Evolutionary conservation across 92 coral and sea anemone genomes (phyloP).

Genomic region (Parazoanthus swiftii): DNA sequence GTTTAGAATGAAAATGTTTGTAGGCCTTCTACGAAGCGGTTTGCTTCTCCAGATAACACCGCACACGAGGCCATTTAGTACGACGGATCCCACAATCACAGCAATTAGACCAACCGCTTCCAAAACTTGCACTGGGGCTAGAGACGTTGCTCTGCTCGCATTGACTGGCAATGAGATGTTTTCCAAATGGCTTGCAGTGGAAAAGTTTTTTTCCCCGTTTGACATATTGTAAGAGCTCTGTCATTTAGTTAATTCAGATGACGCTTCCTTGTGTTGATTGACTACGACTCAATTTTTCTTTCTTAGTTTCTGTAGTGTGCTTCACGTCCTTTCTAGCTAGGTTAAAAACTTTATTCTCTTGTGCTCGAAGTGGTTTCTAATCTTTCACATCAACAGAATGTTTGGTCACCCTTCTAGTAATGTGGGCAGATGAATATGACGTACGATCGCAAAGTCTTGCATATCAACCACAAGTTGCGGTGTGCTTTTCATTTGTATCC

Average conservation of each 20-base stretch:
- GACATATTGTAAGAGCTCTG: neutral
- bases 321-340: neutral
- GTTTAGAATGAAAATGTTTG: slow-evolving; percentile 86
- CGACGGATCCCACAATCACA: slow-evolving; percentile 61
- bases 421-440: neutral
- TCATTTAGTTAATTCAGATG: neutral
- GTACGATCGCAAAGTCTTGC: neutral
- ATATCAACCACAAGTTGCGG: neutral
- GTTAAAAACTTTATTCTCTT: neutral
- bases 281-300: no score
- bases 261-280: neutral
- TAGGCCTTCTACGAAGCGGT: slow-evolving; percentile 62
- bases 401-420: neutral
- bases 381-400: neutral
- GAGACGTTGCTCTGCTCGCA: neutral
- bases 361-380: neutral
- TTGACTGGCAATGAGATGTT: slow-evolving; percentile 2
- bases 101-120: slow-evolving; percentile 56
- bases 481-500: neutral
- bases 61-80: slow-evolving; percentile 67
- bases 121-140: slow-evolving; percentile 40
- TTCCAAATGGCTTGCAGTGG: neutral
- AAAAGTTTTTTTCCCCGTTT: neutral
- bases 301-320: no score
- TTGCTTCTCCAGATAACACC: slow-evolving; percentile 71